These are phyloP conservation scores for Sebastes umbrosus DNA, from an alignment of 2,797 vertebrate species.

Conservation along the genomic window DNA sequence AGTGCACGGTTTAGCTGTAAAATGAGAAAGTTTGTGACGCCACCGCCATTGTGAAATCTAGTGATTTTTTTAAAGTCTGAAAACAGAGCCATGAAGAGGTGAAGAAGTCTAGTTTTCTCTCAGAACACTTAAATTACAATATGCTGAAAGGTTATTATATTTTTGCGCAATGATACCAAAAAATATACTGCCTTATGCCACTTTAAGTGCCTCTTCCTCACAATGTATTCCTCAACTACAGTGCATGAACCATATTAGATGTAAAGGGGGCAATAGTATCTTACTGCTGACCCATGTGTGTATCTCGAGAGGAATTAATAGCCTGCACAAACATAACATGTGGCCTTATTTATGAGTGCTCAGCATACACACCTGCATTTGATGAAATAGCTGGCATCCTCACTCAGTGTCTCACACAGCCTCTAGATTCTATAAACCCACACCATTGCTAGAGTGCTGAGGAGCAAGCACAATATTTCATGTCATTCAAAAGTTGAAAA, in stretches of 20 bases:
- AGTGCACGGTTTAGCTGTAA: too few species aligned
- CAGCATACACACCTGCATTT: constrained; percentile 12
- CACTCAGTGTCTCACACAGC: constrained; percentile 18
- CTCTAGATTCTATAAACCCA: constrained; percentile 42
- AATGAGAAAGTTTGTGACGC: too few species aligned
- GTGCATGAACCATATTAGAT: neutral
- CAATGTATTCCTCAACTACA: neutral
- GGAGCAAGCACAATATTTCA: constrained; percentile 8
- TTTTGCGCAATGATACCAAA: fast-evolving
- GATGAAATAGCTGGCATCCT: constrained; percentile 20
- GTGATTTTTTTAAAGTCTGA: too few species aligned
- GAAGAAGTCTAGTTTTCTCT: too few species aligned
- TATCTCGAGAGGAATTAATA: neutral
- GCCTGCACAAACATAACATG: constrained; percentile 1
- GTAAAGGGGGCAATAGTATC: neutral
- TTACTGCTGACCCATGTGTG: neutral
- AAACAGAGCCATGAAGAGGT: too few species aligned
- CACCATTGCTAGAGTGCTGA: neutral
- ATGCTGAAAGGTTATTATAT: too few species aligned
- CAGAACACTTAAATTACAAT: too few species aligned
- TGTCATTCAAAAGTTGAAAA: constrained; percentile 1
- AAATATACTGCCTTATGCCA: too few species aligned
- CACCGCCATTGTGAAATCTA: too few species aligned
- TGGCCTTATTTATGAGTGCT: neutral
- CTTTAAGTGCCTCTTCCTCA: neutral